Base-by-base conservation (phyloP, 2,888 invertebrate genomes). In the Drosophila engyochracea region DNA sequence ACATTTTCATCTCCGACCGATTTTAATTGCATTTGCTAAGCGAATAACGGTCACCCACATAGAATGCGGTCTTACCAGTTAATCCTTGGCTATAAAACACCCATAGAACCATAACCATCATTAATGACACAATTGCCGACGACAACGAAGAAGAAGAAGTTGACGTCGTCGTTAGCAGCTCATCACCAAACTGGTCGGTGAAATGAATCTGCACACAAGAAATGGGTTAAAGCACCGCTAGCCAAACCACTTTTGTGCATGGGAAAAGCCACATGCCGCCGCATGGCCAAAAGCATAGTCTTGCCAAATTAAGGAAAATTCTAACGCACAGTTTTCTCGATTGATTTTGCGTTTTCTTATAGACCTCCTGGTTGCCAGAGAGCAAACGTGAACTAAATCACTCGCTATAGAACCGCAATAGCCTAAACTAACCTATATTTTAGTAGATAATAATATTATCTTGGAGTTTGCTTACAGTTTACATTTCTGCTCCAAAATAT, bases 221-320 rank as follows among this genome's bases (percentile, higher is more conserved):
- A 81, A 65, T 79, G 51, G 79, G 81, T 81, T 76, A 72, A 81
- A 47, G 49, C 35, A 72, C 68, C 76, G 81, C 65, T 66, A 72
- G 16, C n/a, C 4, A 74, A 64, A 33, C 47, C 30, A 68, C 69
- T 68, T 55, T 59, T 51, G 14, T 33, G 12, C 33, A 28, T 44
- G 19, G 12, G 14, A 61, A 59, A 12, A 44, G 44, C 44, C 4
- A 25, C 16, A 44, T 14, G n/a, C 22, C 28, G 31, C 28, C 14
- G 28, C n/a, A 44, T 51, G n/a, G 33, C 31, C 49, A 44, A 39
- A 44, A 39, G 19, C n/a, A 25, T 16, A 35, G 44, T 35, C 33
- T 69, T 41, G n/a, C 4, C 39, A 65, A 64, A 41, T 57, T 44
- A 14, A 31, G 25, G 22, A 39, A 70, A 35, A 61, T 54, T 35